Evolutionary conservation across 2,888 invertebrate species (phyloP).

Genomic region (Cantharis nigra): DNA sequence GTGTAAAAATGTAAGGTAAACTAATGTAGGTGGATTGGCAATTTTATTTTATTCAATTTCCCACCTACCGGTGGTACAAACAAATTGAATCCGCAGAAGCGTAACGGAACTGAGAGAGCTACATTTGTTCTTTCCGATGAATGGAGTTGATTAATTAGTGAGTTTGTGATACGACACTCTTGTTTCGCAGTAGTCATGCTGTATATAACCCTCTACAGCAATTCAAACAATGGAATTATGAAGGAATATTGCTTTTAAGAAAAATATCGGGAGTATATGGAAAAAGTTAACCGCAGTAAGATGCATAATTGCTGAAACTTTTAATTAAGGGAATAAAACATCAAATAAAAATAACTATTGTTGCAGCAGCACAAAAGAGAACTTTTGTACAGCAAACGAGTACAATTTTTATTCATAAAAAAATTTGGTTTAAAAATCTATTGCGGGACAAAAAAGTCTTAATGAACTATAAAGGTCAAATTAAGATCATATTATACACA

Average conservation of each 20-base stretch:
- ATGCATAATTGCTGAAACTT: background rate
- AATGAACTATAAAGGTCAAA: conserved; percentile 3
- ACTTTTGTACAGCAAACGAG: background rate
- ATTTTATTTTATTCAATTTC: conserved; percentile 42
- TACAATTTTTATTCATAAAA: background rate
- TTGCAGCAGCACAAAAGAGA: background rate
- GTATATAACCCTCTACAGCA: conserved; percentile 40
- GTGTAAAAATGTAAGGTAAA: conserved; percentile 24
- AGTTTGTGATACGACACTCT: conserved; percentile 40
- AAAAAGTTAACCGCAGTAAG: background rate
- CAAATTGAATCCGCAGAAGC: conserved; percentile 45
- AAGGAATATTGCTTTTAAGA: background rate
- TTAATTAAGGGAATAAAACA: background rate
- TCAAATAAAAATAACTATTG: background rate
- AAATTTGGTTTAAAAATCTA: background rate
- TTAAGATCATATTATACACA: conserved; percentile 1
- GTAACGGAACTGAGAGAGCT: conserved; percentile 43
- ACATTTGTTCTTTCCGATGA: conserved; percentile 47
- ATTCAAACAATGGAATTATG: conserved; percentile 26
- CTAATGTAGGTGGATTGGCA: conserved; percentile 37
- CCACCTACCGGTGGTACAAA: conserved; percentile 41
- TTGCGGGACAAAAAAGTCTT: background rate
- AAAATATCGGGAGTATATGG: background rate
- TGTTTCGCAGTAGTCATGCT: conserved; percentile 41
- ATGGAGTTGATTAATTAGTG: conserved; percentile 47